Evolutionary conservation across 2,113 vertebrate genomes (phyloP).

Genomic region (Vulpes ferrilata): DNA sequence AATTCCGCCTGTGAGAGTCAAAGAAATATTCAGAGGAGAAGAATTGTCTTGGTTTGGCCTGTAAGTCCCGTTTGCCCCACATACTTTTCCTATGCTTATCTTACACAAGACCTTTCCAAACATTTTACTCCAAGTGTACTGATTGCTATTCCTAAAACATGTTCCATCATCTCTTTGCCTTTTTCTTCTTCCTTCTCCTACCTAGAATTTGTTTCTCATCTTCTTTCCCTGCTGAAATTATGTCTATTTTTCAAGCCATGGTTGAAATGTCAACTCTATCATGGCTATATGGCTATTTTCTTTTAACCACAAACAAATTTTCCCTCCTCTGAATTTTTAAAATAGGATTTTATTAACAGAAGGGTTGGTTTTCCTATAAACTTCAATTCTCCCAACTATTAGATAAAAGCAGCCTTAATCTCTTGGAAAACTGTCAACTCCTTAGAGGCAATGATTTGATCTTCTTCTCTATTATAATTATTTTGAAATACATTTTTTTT

Average conservation of each 20-base stretch:
- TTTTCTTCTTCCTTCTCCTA: background rate
- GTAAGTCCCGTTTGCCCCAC: background rate
- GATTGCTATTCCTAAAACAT: background rate
- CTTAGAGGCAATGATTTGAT: background rate
- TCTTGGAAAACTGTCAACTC: background rate
- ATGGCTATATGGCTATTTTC: background rate
- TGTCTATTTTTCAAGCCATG: background rate
- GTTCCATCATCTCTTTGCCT: background rate
- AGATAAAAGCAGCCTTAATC: background rate
- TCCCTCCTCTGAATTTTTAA: background rate
- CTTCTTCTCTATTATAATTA: background rate
- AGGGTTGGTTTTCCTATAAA: background rate
- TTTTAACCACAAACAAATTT: background rate
- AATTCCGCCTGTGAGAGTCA: background rate
- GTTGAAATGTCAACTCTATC: background rate
- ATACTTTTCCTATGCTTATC: background rate
- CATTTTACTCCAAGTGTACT: too few species aligned
- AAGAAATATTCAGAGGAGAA: background rate
- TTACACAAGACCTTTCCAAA: background rate
- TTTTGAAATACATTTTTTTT: background rate
- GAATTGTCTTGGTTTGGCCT: background rate
- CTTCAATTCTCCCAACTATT: background rate
- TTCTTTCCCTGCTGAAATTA: constrained; percentile 26
- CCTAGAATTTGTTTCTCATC: constrained; percentile 21
- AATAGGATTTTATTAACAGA: constrained; percentile 10